Conservation (phyloP, 2,113 vertebrate species). For the Petaurus breviceps region DNA sequence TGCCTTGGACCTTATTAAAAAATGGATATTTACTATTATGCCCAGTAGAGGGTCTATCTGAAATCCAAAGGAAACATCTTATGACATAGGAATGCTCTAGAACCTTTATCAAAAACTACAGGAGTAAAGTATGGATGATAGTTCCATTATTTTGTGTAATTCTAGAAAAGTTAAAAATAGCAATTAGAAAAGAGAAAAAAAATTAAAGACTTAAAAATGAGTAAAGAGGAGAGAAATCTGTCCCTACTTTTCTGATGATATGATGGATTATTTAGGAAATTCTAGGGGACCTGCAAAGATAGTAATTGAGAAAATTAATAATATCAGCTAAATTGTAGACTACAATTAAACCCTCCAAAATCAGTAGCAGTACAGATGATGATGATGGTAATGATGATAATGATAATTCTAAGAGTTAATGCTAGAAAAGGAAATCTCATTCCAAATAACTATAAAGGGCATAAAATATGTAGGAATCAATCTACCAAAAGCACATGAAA, state of each 20-base stretch:
- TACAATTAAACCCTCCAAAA: not conserved
- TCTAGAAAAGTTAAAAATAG: not conserved
- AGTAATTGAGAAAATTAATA: not conserved
- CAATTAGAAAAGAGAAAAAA: not conserved
- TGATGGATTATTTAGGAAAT: not conserved
- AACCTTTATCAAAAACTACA: not conserved
- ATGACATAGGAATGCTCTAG: not conserved
- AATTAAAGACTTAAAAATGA: not conserved
- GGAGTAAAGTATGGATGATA: not conserved
- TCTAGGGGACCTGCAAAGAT: not conserved
- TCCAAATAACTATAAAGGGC: not conserved
- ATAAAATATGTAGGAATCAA: not conserved
- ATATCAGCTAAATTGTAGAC: not conserved
- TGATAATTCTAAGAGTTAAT: not conserved
- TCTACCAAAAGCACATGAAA: not conserved
- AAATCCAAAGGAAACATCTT: not conserved
- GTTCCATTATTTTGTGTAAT: not conserved
- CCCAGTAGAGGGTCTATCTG: not conserved
- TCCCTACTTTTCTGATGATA: not conserved
- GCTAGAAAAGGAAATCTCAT: not conserved
- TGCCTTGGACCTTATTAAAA: not conserved
- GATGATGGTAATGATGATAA: not conserved
- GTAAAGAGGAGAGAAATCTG: not conserved
- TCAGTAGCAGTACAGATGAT: not conserved
- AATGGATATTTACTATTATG: not conserved